A percentile compares a stretch with the other conserved stretches of the same genome.
Conservation (phyloP, 2,113 vertebrate genomes). For the Apus apus region DNA sequence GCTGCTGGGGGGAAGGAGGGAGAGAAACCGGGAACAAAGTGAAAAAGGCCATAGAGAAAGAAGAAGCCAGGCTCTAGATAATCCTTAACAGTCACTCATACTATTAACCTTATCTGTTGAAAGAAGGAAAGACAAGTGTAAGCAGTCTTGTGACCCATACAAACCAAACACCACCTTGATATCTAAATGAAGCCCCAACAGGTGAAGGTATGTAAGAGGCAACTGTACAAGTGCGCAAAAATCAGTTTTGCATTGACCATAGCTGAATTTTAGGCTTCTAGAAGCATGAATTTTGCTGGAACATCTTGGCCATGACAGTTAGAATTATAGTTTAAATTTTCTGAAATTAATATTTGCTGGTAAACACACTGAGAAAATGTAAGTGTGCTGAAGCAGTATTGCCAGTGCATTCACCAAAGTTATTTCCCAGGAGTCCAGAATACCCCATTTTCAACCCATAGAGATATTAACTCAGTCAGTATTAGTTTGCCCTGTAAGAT, state of each 20-base stretch:
- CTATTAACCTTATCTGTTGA: not conserved
- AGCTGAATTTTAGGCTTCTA: not conserved
- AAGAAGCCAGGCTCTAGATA: not conserved
- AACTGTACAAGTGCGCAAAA: not conserved
- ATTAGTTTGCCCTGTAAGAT: not conserved
- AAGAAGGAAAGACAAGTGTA: not conserved
- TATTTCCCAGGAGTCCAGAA: not conserved
- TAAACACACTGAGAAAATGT: not conserved
- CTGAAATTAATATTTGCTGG: not conserved
- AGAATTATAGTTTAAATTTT: not conserved
- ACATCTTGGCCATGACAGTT: not conserved
- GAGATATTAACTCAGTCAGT: not conserved
- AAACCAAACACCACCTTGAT: not conserved
- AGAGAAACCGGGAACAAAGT: too few relatives aligned
- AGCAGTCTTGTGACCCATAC: not conserved
- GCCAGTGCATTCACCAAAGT: not conserved
- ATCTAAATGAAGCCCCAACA: not conserved
- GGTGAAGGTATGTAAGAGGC: not conserved
- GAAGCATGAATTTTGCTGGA: not conserved
- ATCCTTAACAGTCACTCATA: not conserved
- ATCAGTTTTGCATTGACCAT: not conserved
- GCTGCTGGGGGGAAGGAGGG: too few relatives aligned
- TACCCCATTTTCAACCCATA: not conserved
- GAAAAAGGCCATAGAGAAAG: not conserved
- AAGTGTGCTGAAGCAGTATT: not conserved